Base-by-base conservation (phyloP, 2,888 invertebrate genomes). In the Chorisops tibialis region DNA sequence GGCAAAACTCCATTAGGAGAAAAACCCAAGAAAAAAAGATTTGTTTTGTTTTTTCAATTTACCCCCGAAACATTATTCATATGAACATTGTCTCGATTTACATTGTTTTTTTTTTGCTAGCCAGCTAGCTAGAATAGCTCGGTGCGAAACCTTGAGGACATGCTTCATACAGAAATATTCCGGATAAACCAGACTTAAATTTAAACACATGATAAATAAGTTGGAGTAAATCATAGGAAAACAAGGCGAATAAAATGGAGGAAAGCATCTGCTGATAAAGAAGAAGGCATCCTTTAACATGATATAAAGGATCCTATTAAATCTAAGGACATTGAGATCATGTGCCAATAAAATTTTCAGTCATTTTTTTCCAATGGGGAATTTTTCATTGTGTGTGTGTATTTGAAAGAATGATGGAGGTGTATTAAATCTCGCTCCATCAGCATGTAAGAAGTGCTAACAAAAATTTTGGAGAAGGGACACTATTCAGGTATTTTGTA, bases 161-260 rank as follows among this genome's bases (percentile, higher is more conserved):
- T 30, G 30, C 30, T 9, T 30, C 30, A 30, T 9, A 30, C 30
- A 30, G 7, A 30, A 30, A 43, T 52, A 61, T 61, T 12, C 61
- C 38, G 54, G 51, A 61, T 62, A 62, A 62, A 58, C 43, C 49
- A 12, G 50, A 39, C 19, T 62, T 21, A 49, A 62, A 62, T 58
- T 58, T 62, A 62, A 62, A 62, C 49, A 58, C 58, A 62, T 58
- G 56, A 62, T 62, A 58, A 58, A 56, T 58, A 41, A 22, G 56
- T 21, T 48, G n/a, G 43, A 30, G 56, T 62, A 58, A 35, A 62
- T 62, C 56, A 62, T 58, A 30, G 19, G 19, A 47, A 11, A 4
- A 49, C 24, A 6, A 35, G 16, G 35, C 12, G 35, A 30, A 30
- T 3, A 50, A 50, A 50, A 35, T 30, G 35, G 35, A 16, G 18